phyloP scores from a whole-genome alignment of 2,113 vertebrate genomes.

The Coreoperca whiteheadi region DNA sequence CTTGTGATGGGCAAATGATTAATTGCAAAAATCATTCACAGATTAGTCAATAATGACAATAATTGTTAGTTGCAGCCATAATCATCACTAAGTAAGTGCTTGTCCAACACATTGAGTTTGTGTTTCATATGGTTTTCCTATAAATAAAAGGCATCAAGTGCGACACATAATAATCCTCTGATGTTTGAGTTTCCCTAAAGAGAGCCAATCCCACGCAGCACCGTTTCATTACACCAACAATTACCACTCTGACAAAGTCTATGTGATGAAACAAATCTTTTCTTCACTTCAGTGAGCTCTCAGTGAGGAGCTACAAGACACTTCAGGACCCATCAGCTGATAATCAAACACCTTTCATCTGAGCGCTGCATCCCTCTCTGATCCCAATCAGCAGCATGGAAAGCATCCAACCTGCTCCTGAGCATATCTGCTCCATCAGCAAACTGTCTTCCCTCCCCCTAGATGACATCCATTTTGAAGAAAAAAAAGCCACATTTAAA shows the following conservation, averaged over 20 bases:
- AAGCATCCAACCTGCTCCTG: conserved; percentile 29
- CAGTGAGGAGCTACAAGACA: conserved; percentile 25
- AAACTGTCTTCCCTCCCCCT: conserved; percentile 41
- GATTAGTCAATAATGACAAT: neutral
- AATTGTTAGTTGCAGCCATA: neutral
- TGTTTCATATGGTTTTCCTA: neutral
- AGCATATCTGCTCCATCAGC: conserved; percentile 66
- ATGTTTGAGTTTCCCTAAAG: conserved; percentile 63
- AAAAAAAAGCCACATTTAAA: conserved; percentile 29
- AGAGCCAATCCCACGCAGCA: conserved; percentile 56
- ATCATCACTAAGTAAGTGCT: neutral
- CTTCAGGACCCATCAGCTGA: conserved; percentile 34
- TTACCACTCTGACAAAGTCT: conserved; percentile 56
- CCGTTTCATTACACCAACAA: conserved; percentile 65
- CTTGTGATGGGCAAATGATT: neutral
- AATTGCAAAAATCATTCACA: neutral
- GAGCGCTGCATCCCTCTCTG: conserved; percentile 19
- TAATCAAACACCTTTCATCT: conserved; percentile 50
- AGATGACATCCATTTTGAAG: conserved; percentile 38
- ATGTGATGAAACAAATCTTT: conserved; percentile 20
- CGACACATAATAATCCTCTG: conserved; percentile 31
- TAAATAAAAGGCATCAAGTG: conserved; percentile 7
- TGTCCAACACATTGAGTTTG: neutral
- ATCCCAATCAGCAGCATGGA: conserved; percentile 46
- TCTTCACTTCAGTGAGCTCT: conserved; percentile 28